Evolutionary conservation across 2,888 invertebrate species (phyloP), one percentile per base, ranked within the genome.

Genomic region (Caenorhabditis doughertyi): DNA sequence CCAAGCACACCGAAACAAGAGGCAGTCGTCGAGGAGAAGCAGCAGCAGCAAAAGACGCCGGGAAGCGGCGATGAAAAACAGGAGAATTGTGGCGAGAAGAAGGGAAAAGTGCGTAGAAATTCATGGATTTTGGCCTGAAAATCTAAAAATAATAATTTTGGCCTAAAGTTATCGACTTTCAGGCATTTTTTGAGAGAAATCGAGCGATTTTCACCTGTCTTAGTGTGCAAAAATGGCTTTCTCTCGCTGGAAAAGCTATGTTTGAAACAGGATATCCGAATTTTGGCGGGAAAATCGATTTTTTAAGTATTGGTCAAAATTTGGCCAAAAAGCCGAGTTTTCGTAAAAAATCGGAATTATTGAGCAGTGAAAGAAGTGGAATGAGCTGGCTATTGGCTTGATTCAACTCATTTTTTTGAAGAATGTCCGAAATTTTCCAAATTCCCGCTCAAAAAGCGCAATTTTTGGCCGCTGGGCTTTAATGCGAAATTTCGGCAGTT

Each of bases 1-100:
- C 53, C 68, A n/a, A 77, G 29, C 62, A 77, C 77, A 23, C 77
- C 77, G 42, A 77, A 60, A 23, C 68, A 77, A 53, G 70, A 44
- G 56, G 47, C 25, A 29, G 42, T 21, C 44, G 27, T n/a, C n/a
- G n/a, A n/a, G n/a, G n/a, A n/a, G n/a, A n/a, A n/a, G n/a, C n/a
- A n/a, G n/a, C n/a, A n/a, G n/a, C n/a, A 79, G 51, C 56, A 51
- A 29, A 13, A 72, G 7, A 53, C 72, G 21, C 72, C 79, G n/a
- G 72, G 29, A 21, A 70, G 60, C 2, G 67, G 55, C 32, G 79
- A 71, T 21, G 58, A 72, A 32, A 16, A 67, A 13, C 60, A 72
- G 32, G 39, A 42, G 21, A 58, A 58, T 35, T 13, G 13, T 13
- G 51, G 21, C n/a, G 68, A 76, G 32, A 58, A 42, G 27, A 80